phyloP scores from a whole-genome alignment of 2,113 vertebrate species.

The Cochlearius cochlearius region DNA sequence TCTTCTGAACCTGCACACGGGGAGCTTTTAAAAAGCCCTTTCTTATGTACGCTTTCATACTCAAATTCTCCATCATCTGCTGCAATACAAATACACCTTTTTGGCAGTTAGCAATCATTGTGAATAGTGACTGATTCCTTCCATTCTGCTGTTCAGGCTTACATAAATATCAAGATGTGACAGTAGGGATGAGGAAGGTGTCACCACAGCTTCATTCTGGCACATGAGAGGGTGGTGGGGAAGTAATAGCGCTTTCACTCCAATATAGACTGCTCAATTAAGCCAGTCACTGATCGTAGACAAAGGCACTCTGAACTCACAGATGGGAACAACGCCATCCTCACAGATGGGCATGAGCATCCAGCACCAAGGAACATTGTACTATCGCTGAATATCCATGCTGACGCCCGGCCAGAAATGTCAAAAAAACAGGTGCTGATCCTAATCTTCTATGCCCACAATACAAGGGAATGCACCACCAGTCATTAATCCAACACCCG shows the following conservation, averaged over 20 bases:
- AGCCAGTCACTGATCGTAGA: not conserved
- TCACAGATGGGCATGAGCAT: slow-evolving; percentile 15
- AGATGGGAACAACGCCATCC: slow-evolving; percentile 36
- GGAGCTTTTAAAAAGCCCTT: not conserved
- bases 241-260: not conserved
- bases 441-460: not conserved
- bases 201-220: not conserved
- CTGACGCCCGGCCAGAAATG: slow-evolving; percentile 10
- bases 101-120: not conserved
- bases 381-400: not conserved
- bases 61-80: not conserved
- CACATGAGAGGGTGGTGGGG: not conserved
- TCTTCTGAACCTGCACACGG: not conserved
- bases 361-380: slow-evolving; percentile 25
- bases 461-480: not conserved
- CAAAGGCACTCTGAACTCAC: slow-evolving; percentile 12
- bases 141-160: not conserved
- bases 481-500: not conserved
- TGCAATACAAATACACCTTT: not conserved
- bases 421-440: slow-evolving; percentile 25
- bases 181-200: not conserved
- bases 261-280: not conserved
- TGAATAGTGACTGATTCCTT: not conserved
- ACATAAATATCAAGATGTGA: not conserved
- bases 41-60: not conserved